Evolutionary conservation across 2,113 vertebrate species (phyloP).

Genomic region (Myotis lucifugus): DNA sequence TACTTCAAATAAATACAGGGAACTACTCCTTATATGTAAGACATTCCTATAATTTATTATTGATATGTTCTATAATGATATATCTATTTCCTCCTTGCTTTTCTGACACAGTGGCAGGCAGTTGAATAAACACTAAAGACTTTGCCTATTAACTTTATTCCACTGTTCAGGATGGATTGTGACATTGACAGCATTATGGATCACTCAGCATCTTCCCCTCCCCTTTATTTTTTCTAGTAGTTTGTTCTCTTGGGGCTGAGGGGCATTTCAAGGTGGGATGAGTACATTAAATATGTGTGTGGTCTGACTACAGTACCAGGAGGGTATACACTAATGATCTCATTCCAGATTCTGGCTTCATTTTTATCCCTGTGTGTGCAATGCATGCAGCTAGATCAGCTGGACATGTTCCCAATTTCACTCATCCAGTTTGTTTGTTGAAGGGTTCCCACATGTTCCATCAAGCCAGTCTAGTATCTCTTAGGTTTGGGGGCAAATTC

Average conservation of each 20-base stretch:
- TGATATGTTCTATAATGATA: constrained; percentile 62
- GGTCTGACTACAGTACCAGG: constrained; percentile 33
- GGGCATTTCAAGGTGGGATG: constrained; percentile 65
- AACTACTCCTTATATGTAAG: neutral
- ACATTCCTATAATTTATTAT: constrained; percentile 73
- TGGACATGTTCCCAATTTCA: neutral
- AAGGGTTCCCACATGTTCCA: neutral
- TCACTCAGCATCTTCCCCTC: constrained; percentile 16
- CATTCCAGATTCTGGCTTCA: constrained; percentile 44
- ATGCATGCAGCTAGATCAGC: neutral
- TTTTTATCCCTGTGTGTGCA: neutral
- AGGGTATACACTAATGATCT: constrained; percentile 55
- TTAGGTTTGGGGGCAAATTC: neutral
- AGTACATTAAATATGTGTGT: constrained; percentile 55
- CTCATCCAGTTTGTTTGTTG: neutral
- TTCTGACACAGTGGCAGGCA: constrained; percentile 38
- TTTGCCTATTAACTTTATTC: constrained; percentile 57
- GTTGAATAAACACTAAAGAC: constrained; percentile 58
- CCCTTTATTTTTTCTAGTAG: constrained; percentile 26
- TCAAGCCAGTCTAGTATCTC: neutral
- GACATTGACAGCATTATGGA: constrained; percentile 59
- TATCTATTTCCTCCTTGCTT: constrained; percentile 44
- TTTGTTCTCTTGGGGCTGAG: constrained; percentile 61
- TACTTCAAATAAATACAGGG: constrained; percentile 43
- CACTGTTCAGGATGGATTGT: constrained; percentile 26